Evolutionary conservation across 1,140 invertebrate genomes (phyloP), one percentile per base, ranked within the genome.

Genomic region (Drosophila athabasca): DNA sequence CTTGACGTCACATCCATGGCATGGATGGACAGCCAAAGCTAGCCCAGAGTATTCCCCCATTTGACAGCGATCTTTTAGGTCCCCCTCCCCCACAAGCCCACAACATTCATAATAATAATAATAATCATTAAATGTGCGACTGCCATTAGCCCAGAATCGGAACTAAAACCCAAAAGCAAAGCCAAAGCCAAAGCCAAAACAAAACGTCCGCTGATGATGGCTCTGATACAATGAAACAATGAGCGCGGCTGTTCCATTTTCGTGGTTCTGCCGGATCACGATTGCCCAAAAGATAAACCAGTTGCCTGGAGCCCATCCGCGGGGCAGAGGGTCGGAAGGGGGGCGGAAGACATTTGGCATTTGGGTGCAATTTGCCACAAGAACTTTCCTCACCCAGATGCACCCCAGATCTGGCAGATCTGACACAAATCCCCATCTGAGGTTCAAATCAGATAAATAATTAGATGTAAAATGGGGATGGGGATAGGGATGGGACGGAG

Each of bases 61-160:
- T 73, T 77, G 80, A 85, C 80, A 81, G 73, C 77, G 62, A 81
- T 84, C 79, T 79, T 43, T 51, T 29, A 9, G 7, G 22, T 45
- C 31, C 39, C 45, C 53, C 15, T 45, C 15, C 17, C 60, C 7
- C n/a, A 55, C 76, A 79, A 67, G 59, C 66, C 71, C 80, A 72
- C 68, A 68, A 74, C 84, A 84, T 79, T 72, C 66, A 81, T 69
- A 85, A 85, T 81, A 75, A 81, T 74, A 76, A 81, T 85, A 75
- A 81, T 74, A 76, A 81, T 85, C 81, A 84, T 85, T 80, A 76
- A 80, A 73, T 79, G 81, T 85, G 72, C 80, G 62, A 71, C 80
- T 80, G 80, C 66, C 80, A 87, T 84, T 85, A 85, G 81, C 80
- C 82, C 82, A 85, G 80, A 77, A 82, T 74, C 45, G 49, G 51